phyloP scores from a whole-genome alignment of 30 jellyfish, hydroid and myxozoan genomes.

The Rhopilema esculentum region DNA sequence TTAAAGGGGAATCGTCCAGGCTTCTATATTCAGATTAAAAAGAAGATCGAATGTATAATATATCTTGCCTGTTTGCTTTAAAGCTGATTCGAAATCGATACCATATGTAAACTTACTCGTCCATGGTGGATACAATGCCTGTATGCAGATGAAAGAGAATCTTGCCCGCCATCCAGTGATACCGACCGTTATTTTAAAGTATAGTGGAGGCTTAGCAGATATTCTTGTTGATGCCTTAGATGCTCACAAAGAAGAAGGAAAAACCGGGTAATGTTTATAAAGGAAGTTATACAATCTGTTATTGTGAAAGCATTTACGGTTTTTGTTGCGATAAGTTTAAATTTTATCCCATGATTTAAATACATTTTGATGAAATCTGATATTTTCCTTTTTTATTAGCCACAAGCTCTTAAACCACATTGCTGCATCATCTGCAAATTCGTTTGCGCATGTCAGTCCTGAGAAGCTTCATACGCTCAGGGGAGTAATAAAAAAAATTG shows the following conservation, averaged over 20 bases:
- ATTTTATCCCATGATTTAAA: background rate
- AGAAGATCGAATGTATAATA: background rate
- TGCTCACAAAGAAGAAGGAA: slow-evolving; percentile 4
- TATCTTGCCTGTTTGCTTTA: background rate
- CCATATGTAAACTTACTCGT: slow-evolving; percentile 29
- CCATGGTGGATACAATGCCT: slow-evolving; percentile 29
- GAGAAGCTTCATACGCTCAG: background rate
- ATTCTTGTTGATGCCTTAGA: background rate
- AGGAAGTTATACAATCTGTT: background rate
- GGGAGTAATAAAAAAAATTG: slow-evolving; percentile 36
- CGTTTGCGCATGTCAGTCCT: background rate
- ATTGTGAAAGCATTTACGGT: background rate
- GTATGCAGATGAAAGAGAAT: slow-evolving; percentile 36
- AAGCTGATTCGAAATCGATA: background rate
- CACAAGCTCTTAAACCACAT: background rate
- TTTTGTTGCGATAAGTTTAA: background rate
- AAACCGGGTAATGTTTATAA: slow-evolving; percentile 5
- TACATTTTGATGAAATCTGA: background rate
- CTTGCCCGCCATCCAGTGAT: slow-evolving; percentile 21
- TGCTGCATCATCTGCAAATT: background rate
- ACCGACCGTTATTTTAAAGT: slow-evolving; percentile 37
- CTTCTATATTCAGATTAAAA: background rate
- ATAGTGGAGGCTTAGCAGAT: slow-evolving; percentile 50
- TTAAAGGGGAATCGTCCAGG: too few species aligned
- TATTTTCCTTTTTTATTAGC: background rate